Base-by-base conservation (phyloP, 2,113 vertebrate genomes). In the Mobula birostris region DNA sequence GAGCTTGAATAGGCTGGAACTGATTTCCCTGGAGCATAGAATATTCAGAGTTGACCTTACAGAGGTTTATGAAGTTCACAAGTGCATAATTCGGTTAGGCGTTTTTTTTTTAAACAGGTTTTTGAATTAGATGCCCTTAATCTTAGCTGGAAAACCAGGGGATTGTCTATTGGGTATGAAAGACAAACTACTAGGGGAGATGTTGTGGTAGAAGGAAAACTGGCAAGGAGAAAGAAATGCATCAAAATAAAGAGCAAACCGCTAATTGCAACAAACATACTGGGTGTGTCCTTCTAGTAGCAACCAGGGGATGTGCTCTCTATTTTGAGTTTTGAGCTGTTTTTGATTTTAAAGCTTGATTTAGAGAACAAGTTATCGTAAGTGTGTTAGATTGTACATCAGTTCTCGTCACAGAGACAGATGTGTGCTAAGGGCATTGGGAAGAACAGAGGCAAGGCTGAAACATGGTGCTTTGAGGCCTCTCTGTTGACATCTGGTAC, bases 181-280 rank as follows among this genome's bases (percentile, higher is more conserved):
- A 21, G 21, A 11, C 7, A 85, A 24, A 48, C 8, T 48, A 1
- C 2, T 85, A 48, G 58, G 21, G 40, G 40, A 56, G 11, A 36
- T 7, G 2, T 85, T 85, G 19, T 5, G 24, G 21, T 27, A 48
- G 82, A 19, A 21, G 27, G 40, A 27, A 85, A 83, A 83, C 80
- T 83, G 80, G 80, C 80, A 83, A 40, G 19, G 80, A 83, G 19
- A 19, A 56, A 83, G 80, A 85, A 58, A 27, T 85, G 9, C 82
- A 58, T 48, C 48, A 48, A 85, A 85, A 58, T 24, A 32, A 56
- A 56, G 48, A 21, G 80, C 32, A 80, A 58, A 17, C 82, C 40
- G 27, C 82, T 85, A 85, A 85, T 85, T 85, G 82, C 82, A 58
- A 11, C 48, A 58, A 83, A 83, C 21, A 83, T 36, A 83, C 80